Percentiles rank a stretch among this genome's conserved stretches.
Conservation (phyloP, 1,140 invertebrate species). For the Ditylenchus dipsaci region DNA sequence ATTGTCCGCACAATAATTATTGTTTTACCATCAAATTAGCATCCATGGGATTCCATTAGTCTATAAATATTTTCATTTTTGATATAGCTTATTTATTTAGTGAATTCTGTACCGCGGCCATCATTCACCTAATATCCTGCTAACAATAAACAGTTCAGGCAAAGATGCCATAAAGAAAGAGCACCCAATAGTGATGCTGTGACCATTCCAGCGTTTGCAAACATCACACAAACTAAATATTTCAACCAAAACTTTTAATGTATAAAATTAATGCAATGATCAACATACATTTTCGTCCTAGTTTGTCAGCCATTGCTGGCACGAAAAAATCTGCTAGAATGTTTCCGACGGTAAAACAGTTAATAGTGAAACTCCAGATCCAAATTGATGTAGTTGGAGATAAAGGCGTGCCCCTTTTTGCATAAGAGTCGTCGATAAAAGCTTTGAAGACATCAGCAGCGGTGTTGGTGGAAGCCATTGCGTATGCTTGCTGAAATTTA, state of each 20-base stretch:
- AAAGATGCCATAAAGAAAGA: neutral
- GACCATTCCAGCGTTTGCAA: neutral
- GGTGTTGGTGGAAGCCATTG: neutral
- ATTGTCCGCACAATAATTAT: no score
- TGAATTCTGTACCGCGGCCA: neutral
- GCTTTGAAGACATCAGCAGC: neutral
- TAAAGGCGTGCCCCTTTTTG: neutral
- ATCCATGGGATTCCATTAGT: no score
- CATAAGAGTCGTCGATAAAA: neutral
- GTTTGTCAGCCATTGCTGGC: neutral
- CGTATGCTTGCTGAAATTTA: neutral
- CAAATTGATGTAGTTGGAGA: neutral
- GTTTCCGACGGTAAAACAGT: neutral
- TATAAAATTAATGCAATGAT: neutral
- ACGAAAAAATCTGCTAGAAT: neutral
- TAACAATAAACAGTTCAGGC: neutral
- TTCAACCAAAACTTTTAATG: neutral
- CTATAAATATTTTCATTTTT: no score
- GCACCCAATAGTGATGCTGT: neutral
- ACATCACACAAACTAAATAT: neutral
- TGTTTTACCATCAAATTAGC: no score
- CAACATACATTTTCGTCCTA: neutral
- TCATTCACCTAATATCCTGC: neutral
- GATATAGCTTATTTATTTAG: no score
- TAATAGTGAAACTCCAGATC: neutral